Evolutionary conservation across 2,113 vertebrate genomes (phyloP).

Genomic region (Hystrix brachyura): DNA sequence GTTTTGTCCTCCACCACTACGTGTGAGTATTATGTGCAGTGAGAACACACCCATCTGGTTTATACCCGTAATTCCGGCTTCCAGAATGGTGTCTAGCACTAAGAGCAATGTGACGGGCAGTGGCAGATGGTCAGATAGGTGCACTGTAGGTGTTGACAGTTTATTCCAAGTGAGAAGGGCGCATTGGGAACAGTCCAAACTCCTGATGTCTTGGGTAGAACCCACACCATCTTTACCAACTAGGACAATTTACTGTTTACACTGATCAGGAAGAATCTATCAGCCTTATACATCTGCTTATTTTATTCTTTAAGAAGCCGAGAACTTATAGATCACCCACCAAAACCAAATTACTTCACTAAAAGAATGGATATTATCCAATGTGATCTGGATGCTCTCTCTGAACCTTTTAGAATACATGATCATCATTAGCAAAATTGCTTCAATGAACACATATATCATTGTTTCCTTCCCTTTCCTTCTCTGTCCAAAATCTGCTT

Average conservation of each 20-base stretch:
- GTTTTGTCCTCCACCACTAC: neutral
- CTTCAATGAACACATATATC: neutral
- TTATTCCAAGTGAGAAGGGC: neutral
- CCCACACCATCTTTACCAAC: neutral
- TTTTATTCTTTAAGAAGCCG: neutral
- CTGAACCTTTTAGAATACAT: neutral
- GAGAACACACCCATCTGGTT: neutral
- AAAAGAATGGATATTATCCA: neutral
- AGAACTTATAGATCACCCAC: neutral
- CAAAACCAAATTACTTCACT: neutral
- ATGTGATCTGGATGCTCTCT: neutral
- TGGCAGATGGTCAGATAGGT: neutral
- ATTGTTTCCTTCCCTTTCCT: neutral
- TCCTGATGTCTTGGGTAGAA: no score
- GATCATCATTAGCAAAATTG: neutral
- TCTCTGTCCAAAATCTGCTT: neutral
- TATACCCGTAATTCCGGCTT: neutral
- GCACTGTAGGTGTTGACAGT: fast-evolving
- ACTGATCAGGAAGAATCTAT: neutral
- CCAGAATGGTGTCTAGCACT: neutral
- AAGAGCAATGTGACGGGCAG: neutral
- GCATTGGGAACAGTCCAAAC: neutral
- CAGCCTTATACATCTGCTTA: neutral
- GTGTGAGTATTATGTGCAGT: neutral
- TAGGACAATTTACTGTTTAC: neutral